Evolutionary conservation across 2,888 invertebrate species (phyloP).

Genomic region (Oscheius sp.): DNA sequence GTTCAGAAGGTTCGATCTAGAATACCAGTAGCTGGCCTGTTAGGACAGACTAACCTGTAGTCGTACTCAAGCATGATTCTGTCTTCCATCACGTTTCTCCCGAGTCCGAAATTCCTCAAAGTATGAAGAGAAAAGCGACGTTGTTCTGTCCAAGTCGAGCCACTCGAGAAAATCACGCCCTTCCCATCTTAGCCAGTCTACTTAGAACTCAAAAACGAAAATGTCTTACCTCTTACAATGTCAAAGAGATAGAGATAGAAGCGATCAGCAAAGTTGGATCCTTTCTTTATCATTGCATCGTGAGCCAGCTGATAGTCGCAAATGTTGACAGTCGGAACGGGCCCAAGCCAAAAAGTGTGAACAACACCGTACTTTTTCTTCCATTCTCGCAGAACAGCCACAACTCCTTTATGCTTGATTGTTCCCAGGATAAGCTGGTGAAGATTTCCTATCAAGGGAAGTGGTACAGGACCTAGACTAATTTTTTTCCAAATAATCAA

Average conservation of each 20-base stretch:
- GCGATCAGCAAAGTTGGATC: slow-evolving; percentile 1
- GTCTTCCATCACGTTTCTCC: slow-evolving; percentile 19
- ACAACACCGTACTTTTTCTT: slow-evolving; percentile 26
- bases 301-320: slow-evolving; percentile 23
- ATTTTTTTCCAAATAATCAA: neutral
- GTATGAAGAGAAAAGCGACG: slow-evolving; percentile 22
- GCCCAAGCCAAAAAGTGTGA: slow-evolving; percentile 21
- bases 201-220: neutral
- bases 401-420: neutral
- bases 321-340: slow-evolving; percentile 17
- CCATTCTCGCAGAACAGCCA: neutral
- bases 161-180: slow-evolving; percentile 14
- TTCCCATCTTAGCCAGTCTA: neutral
- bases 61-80: slow-evolving; percentile 17
- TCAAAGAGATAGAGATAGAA: slow-evolving; percentile 4
- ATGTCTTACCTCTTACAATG: slow-evolving; percentile 4
- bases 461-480: slow-evolving; percentile 21
- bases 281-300: slow-evolving; percentile 29
- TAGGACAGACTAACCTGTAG: slow-evolving; percentile 3
- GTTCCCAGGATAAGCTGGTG: slow-evolving; percentile 1
- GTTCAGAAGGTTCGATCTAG: slow-evolving; percentile 31
- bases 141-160: slow-evolving; percentile 17
- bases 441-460: slow-evolving; percentile 28
- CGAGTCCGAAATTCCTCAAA: slow-evolving; percentile 25
- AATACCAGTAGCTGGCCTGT: neutral